phyloP scores from a whole-genome alignment of 1,140 invertebrate genomes.

The Drosophila subobscura region DNA sequence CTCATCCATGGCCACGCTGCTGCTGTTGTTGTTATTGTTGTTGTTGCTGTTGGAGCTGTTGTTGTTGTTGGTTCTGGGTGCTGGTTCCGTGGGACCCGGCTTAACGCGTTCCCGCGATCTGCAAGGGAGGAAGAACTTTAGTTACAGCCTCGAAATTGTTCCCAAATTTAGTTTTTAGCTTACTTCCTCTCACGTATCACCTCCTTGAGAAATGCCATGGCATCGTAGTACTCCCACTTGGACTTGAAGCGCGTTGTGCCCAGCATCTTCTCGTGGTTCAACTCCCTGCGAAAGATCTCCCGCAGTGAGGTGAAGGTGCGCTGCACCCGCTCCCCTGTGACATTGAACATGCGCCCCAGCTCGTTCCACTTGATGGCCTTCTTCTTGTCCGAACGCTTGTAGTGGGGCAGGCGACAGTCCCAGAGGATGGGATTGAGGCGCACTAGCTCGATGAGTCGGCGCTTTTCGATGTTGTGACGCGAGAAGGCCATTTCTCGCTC shows the following conservation, averaged over 20 bases:
- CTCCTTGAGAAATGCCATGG: slow-evolving; percentile 78
- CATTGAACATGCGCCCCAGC: slow-evolving; percentile 74
- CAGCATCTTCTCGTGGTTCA: slow-evolving; percentile 82
- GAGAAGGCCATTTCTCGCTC: slow-evolving; percentile 65
- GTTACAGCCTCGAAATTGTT: too few relatives aligned
- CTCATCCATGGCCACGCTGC: slow-evolving; percentile 60
- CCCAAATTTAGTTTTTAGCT: slow-evolving; percentile 14
- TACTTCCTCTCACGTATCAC: slow-evolving; percentile 80
- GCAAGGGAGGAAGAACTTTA: background rate
- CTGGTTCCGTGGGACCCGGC: slow-evolving; percentile 17
- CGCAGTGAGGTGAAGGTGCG: slow-evolving; percentile 79
- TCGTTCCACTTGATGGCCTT: slow-evolving; percentile 82
- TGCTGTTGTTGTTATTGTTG: slow-evolving; percentile 61
- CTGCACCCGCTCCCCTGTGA: slow-evolving; percentile 77
- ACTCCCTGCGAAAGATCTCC: slow-evolving; percentile 76
- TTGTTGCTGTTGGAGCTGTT: slow-evolving; percentile 35
- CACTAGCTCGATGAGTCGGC: slow-evolving; percentile 81
- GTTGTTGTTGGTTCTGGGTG: slow-evolving; percentile 22
- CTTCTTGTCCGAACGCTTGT: slow-evolving; percentile 79
- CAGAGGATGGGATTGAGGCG: slow-evolving; percentile 76
- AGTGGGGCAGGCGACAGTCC: slow-evolving; percentile 80
- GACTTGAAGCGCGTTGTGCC: slow-evolving; percentile 71
- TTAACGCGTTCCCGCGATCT: slow-evolving; percentile 78
- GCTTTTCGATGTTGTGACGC: slow-evolving; percentile 80
- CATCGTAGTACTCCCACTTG: slow-evolving; percentile 82